Base-by-base conservation (phyloP, 2,888 invertebrate genomes). In the Apantesis nais region DNA sequence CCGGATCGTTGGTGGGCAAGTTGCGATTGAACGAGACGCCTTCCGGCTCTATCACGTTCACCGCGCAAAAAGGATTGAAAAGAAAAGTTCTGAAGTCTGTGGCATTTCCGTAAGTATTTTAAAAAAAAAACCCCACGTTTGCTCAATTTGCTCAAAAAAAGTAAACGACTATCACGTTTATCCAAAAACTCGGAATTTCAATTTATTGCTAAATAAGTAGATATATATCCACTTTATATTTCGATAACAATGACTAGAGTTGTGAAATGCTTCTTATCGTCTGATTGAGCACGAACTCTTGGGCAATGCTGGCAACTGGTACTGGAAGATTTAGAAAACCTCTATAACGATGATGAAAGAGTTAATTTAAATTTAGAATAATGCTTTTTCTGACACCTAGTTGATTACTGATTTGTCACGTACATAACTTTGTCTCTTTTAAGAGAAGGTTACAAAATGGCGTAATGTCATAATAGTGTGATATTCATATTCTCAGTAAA, bases 221-320 rank as follows among this genome's bases (percentile, higher is more conserved):
- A 25, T 58, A 58, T 25, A 58, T 29, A 29, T 29, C 25, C 29
- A 29, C 29, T 58, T 29, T 58, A 58, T 29, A 58, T 58, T 58
- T 16, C 22, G 61, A 37, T 62, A 34, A 62, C 48, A 62, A 39
- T 37, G 11, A 29, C 25, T 1, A 37, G 60, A 12, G 58, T 72
- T 69, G 31, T 60, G 66, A 62, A 72, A 72, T 63, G 52, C 9
- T n/a, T 44, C 34, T 52, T 68, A 69, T 39, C 58, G 69, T 66
- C 34, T 31, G 37, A 66, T 29, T 52, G 62, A 39, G 63, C 72
- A 72, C 72, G 72, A 72, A 37, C 12, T 72, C 34, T 72, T 60
- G n/a, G 12, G 65, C 66, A 72, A 72, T 58, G 31, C 58, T 62
- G 67, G 52, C 39, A 55, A 29, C 44, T 31, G 25, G 12, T 58